These are phyloP conservation scores for Cliona cf. orientalis DNA, from an alignment of 37 sponge, comb jelly and placozoan species.

Conservation along the genomic window DNA sequence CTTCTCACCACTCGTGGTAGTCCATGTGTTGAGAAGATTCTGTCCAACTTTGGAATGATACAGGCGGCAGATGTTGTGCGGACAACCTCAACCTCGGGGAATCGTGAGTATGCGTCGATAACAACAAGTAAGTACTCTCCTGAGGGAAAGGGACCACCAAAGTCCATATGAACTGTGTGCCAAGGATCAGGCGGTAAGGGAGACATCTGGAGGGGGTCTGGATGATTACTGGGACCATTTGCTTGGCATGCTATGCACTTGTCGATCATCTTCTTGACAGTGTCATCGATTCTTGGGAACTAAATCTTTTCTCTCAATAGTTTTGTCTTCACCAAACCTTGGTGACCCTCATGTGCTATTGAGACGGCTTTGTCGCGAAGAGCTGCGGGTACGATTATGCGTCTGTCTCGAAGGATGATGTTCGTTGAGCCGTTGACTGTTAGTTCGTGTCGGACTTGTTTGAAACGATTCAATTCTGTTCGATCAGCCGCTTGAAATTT, in stretches of 20 bases:
- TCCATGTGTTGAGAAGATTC: conserved; percentile 29
- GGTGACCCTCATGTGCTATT: conserved; percentile 45
- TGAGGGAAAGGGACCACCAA: conserved; percentile 46
- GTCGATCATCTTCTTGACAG: conserved; percentile 6
- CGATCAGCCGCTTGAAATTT: background rate
- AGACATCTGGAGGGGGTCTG: conserved; percentile 41
- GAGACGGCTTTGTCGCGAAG: conserved; percentile 11
- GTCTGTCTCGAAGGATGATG: conserved; percentile 15
- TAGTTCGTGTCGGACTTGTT: background rate
- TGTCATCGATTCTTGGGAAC: conserved; percentile 20
- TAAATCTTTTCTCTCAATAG: conserved; percentile 34
- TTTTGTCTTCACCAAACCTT: conserved; percentile 34
- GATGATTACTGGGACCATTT: background rate
- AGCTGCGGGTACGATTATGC: conserved; percentile 19
- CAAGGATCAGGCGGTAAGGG: conserved; percentile 33
- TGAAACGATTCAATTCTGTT: background rate
- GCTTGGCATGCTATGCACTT: conserved; percentile 1
- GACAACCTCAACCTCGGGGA: conserved; percentile 17
- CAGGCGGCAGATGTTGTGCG: conserved; percentile 15
- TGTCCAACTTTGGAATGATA: conserved; percentile 15
- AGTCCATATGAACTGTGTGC: conserved; percentile 39
- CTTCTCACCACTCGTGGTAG: conserved; percentile 9
- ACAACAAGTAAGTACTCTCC: conserved; percentile 45
- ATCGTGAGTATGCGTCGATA: conserved; percentile 58
- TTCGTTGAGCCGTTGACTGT: conserved; percentile 5